Percentiles rank a stretch among this genome's conserved stretches.
phyloP scores from a whole-genome alignment of 2,888 invertebrate species.

The Terebella lapidaria region DNA sequence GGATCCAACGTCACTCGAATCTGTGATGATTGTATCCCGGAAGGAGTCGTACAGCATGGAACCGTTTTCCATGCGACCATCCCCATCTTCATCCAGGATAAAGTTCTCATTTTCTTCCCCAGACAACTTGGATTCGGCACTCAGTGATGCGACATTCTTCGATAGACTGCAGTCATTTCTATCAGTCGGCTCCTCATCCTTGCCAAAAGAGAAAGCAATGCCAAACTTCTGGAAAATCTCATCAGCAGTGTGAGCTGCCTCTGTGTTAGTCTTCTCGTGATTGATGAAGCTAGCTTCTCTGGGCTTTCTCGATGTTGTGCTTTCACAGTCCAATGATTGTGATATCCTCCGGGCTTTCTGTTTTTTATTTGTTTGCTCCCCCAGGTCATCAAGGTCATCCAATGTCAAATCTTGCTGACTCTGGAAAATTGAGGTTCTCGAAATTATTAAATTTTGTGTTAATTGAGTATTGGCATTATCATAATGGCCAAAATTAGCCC shows the following conservation, averaged over 20 bases:
- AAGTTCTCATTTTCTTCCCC: not conserved
- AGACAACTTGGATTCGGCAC: not conserved
- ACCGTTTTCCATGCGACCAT: too few species aligned
- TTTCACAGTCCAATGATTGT: not conserved
- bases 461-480: too few species aligned
- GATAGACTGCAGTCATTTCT: not conserved
- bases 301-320: not conserved
- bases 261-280: not conserved
- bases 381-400: not conserved
- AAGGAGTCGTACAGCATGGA: too few species aligned
- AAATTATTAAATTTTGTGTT: too few species aligned
- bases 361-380: not conserved
- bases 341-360: not conserved
- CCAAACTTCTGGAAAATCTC: not conserved
- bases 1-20: too few species aligned
- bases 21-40: too few species aligned
- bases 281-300: not conserved
- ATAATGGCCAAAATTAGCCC: too few species aligned
- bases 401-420: constrained; percentile 3
- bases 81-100: too few species aligned
- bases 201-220: not conserved
- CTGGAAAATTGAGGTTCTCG: too few species aligned
- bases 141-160: not conserved
- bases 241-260: not conserved
- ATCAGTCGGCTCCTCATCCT: not conserved